phyloP scores from a whole-genome alignment of 2,797 vertebrate species.

The Enteromius radiatus region DNA sequence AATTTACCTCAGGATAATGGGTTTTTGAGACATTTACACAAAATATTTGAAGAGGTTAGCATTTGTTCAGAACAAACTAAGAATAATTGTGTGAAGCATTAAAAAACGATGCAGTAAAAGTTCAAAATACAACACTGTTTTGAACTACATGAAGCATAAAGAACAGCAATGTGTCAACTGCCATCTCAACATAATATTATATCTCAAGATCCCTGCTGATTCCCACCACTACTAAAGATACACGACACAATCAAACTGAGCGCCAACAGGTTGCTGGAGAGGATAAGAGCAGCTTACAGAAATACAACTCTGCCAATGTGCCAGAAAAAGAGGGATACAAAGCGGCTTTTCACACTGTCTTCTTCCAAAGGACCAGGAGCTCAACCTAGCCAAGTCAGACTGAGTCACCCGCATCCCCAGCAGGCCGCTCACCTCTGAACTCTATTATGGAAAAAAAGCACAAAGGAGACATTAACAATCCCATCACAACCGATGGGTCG shows the following conservation, averaged over 20 bases:
- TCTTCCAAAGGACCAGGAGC: conserved; percentile 38
- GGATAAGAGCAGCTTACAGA: conserved; percentile 17
- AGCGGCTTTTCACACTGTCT: conserved; percentile 42
- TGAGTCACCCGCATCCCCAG: conserved; percentile 58
- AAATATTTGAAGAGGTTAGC: not conserved
- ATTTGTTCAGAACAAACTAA: not conserved
- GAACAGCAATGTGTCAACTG: not conserved
- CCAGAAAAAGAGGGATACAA: conserved; percentile 45
- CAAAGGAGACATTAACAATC: conserved; percentile 58
- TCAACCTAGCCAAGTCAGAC: conserved; percentile 60
- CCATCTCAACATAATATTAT: not conserved
- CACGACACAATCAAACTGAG: not conserved
- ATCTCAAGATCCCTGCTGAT: not conserved
- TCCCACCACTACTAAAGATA: not conserved
- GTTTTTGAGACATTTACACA: not conserved
- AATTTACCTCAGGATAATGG: not conserved
- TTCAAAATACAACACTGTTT: not conserved
- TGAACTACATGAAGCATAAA: not conserved
- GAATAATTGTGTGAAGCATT: not conserved
- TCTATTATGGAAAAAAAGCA: conserved; percentile 60
- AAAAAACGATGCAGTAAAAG: not conserved
- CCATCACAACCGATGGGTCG: conserved; percentile 41
- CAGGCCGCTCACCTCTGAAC: conserved; percentile 62
- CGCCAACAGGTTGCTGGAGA: conserved; percentile 38
- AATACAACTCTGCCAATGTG: conserved; percentile 38